Percentiles rank a stretch among this genome's conserved stretches.
phyloP scores from a whole-genome alignment of 2,113 vertebrate genomes.

The Sylvicapra grimmia region DNA sequence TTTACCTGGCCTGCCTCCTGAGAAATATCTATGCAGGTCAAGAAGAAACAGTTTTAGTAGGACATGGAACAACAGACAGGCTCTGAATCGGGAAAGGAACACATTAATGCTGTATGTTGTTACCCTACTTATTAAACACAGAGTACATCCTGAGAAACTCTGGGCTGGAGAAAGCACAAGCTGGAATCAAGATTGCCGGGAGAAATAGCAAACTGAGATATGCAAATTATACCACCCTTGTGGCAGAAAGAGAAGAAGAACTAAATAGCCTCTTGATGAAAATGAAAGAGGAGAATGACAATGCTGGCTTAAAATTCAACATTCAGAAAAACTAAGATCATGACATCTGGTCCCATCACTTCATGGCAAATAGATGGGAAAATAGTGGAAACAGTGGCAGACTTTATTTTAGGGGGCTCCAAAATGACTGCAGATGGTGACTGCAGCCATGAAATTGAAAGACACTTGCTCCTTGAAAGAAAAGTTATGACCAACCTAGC shows the following conservation, averaged over 20 bases:
- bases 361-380: not conserved
- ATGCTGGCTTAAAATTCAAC: not conserved
- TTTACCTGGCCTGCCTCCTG: not conserved
- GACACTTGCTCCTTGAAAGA: not conserved
- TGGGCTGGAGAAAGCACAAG: not conserved
- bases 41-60: not conserved
- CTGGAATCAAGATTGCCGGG: not conserved
- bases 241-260: not conserved
- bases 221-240: not conserved
- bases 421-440: not conserved
- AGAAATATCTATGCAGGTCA: not conserved
- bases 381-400: not conserved
- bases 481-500: not conserved
- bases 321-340: not conserved
- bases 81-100: not conserved
- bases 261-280: not conserved
- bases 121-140: not conserved
- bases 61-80: not conserved
- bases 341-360: not conserved
- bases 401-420: not conserved
- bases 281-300: not conserved
- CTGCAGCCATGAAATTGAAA: not conserved
- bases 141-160: not conserved
- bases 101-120: not conserved
- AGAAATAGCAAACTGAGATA: not conserved